phyloP scores from a whole-genome alignment of 2,113 vertebrate genomes.

The Alces alces region DNA sequence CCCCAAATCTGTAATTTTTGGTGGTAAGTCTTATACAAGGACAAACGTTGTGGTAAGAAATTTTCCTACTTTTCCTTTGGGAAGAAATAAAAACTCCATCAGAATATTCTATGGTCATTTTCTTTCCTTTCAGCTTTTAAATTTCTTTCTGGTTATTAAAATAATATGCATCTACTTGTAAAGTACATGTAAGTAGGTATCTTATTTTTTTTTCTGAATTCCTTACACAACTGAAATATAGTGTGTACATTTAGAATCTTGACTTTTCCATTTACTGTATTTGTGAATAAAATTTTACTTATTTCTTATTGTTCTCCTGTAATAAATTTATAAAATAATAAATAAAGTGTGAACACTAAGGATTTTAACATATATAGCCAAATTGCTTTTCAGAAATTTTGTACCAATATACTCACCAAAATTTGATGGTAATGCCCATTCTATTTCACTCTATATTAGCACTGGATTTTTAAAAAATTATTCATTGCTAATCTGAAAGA shows the following conservation, averaged over 20 bases:
- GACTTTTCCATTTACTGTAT: neutral
- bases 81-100: neutral
- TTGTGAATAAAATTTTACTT: neutral
- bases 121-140: neutral
- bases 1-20: neutral
- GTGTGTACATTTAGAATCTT: neutral
- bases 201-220: neutral
- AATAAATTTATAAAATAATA: neutral
- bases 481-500: neutral
- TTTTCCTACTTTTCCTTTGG: neutral
- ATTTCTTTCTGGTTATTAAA: neutral
- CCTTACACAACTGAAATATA: neutral
- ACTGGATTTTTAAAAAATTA: neutral
- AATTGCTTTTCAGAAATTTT: slow-evolving; percentile 20
- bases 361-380: neutral
- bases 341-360: neutral
- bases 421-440: neutral
- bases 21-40: neutral
- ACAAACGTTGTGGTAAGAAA: neutral
- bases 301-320: neutral
- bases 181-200: neutral
- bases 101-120: neutral
- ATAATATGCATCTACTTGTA: neutral
- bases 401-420: neutral
- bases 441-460: neutral